phyloP scores from a whole-genome alignment of 2,888 invertebrate species.

The Eilema depressum region DNA sequence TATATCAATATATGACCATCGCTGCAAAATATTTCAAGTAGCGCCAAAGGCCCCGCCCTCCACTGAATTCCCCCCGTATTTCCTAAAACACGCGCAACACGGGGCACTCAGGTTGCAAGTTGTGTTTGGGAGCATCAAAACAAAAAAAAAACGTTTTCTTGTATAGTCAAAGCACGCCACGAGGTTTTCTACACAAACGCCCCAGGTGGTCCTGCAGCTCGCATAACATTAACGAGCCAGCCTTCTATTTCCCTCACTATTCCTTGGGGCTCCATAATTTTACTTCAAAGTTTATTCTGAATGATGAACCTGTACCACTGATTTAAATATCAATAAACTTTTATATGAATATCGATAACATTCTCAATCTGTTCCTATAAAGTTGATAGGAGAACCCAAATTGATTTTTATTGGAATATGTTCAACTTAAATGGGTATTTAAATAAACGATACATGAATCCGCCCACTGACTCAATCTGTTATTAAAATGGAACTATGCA shows the following conservation, averaged over 20 bases:
- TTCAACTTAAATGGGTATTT: constrained; percentile 11
- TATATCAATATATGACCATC: too few species aligned
- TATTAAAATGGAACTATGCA: constrained; percentile 39
- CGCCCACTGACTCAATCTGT: constrained; percentile 22
- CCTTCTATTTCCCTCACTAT: background rate
- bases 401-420: constrained; percentile 20
- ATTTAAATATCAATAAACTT: constrained; percentile 19
- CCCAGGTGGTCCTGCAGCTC: background rate
- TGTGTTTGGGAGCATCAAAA: background rate
- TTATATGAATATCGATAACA: constrained; percentile 7
- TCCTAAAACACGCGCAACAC: background rate
- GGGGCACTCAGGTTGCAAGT: background rate
- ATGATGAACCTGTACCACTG: background rate
- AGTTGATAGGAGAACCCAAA: constrained; percentile 8
- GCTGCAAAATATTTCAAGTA: too few species aligned
- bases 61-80: background rate
- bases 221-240: background rate
- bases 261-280: background rate
- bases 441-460: constrained; percentile 22
- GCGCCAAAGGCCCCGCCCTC: too few species aligned
- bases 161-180: background rate
- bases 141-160: background rate
- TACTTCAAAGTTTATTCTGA: background rate
- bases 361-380: constrained; percentile 12
- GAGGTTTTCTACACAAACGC: background rate